Conservation (phyloP, 2,888 invertebrate genomes). For the Eupithecia centaureata region DNA sequence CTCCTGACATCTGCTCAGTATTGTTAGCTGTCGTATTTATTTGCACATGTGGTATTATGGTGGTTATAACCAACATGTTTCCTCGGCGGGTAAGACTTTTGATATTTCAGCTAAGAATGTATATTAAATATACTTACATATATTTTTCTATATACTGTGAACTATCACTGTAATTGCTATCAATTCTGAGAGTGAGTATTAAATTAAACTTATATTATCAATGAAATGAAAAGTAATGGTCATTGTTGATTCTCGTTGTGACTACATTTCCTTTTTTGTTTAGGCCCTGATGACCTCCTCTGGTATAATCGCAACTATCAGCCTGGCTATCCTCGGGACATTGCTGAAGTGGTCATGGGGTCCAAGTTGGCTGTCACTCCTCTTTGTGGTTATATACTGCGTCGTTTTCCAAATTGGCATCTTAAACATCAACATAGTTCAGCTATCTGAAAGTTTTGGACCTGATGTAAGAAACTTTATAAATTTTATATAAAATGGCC, state of each 20-base stretch:
- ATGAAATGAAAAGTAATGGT: not conserved
- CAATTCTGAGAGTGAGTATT: not conserved
- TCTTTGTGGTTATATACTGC: conserved; percentile 55
- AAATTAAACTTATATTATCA: not conserved
- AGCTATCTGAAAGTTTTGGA: conserved; percentile 50
- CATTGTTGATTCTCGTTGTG: not conserved
- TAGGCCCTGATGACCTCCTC: conserved; percentile 56
- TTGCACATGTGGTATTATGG: conserved; percentile 63
- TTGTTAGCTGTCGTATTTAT: conserved; percentile 80
- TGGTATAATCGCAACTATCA: conserved; percentile 41
- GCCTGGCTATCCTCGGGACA: conserved; percentile 49
- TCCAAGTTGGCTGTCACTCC: conserved; percentile 59
- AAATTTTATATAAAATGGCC: not conserved
- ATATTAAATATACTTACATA: too few species aligned
- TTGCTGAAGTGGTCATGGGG: conserved; percentile 54
- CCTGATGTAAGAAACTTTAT: conserved; percentile 49
- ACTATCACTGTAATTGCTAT: too few species aligned
- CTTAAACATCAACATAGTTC: conserved; percentile 55
- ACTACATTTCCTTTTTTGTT: not conserved
- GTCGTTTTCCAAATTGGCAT: conserved; percentile 58
- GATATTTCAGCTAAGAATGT: too few species aligned
- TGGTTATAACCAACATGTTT: conserved; percentile 73
- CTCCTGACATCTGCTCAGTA: conserved; percentile 77
- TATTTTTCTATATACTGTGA: too few species aligned
- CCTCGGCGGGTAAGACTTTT: conserved; percentile 72